These are phyloP conservation scores for Climacteris rufus DNA, from an alignment of 2,113 vertebrate genomes.

Conservation along the genomic window DNA sequence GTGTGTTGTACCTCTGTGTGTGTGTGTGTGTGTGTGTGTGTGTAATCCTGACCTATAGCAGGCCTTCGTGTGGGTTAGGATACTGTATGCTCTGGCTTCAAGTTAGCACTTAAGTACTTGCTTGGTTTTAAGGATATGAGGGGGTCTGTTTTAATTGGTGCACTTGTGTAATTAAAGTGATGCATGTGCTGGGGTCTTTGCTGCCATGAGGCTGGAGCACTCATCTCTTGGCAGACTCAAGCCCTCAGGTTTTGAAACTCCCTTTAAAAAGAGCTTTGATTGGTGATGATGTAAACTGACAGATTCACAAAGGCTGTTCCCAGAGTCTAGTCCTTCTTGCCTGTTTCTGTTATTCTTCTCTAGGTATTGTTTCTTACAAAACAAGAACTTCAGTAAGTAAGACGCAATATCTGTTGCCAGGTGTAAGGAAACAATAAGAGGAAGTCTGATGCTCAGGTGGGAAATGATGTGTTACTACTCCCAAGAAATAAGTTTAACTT, in stretches of 20 bases:
- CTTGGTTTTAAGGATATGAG: neutral
- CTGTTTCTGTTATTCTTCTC: conserved; percentile 13
- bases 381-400: neutral
- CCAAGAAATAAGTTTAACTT: neutral
- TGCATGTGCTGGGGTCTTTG: neutral
- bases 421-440: conserved; percentile 16
- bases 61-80: neutral
- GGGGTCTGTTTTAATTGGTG: neutral
- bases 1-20: too few relatives aligned
- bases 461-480: neutral
- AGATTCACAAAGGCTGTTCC: conserved; percentile 19
- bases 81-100: neutral
- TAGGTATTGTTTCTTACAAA: conserved; percentile 5
- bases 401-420: neutral
- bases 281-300: conserved; percentile 10
- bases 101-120: neutral
- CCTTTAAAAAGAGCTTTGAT: neutral
- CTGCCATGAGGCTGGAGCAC: neutral
- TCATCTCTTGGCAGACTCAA: neutral
- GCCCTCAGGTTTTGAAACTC: neutral
- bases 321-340: neutral
- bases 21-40: neutral
- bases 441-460: conserved; percentile 23
- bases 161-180: conserved; percentile 4
- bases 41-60: neutral